Evolutionary conservation across 1,140 invertebrate species (phyloP).

Genomic region (Lordiphosa clarofinis): DNA sequence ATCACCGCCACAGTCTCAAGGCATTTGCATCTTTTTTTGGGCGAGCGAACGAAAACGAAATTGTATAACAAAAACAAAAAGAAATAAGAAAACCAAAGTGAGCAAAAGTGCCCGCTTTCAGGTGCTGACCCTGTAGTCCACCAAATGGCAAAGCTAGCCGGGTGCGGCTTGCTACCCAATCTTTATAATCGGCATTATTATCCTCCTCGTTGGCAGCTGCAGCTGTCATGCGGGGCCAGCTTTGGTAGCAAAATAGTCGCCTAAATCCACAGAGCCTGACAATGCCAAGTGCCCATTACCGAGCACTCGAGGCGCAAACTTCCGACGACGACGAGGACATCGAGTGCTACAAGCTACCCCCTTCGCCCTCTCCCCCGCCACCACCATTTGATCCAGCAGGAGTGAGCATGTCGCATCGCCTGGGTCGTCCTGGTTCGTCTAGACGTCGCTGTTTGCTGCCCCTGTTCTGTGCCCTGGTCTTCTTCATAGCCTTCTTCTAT

Average conservation of each 20-base stretch:
- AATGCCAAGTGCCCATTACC: conserved; percentile 69
- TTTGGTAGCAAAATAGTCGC: conserved; percentile 8
- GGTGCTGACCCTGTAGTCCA: conserved; percentile 6
- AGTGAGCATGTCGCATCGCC: conserved; percentile 11
- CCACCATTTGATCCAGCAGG: background rate
- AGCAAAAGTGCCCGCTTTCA: background rate
- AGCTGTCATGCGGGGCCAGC: conserved; percentile 1
- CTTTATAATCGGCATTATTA: background rate
- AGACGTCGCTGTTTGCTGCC: conserved; percentile 32
- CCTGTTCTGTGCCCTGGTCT: conserved; percentile 7
- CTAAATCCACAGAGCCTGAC: conserved; percentile 12
- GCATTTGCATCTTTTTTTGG: conserved; percentile 50
- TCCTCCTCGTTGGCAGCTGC: background rate
- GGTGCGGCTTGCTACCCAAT: conserved; percentile 9
- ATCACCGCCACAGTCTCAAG: conserved; percentile 15
- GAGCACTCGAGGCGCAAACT: conserved; percentile 44
- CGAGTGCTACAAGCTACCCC: conserved; percentile 11
- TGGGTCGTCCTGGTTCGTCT: conserved; percentile 7
- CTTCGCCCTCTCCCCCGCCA: background rate
- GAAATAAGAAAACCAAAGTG: background rate
- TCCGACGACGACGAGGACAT: conserved; percentile 43
- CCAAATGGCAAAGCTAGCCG: conserved; percentile 45
- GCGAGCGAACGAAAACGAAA: conserved; percentile 19
- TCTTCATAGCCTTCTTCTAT: conserved; percentile 40
- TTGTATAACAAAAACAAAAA: conserved; percentile 46